phyloP scores from a whole-genome alignment of 2,797 vertebrate species.

The Coranthus polyacanthus region DNA sequence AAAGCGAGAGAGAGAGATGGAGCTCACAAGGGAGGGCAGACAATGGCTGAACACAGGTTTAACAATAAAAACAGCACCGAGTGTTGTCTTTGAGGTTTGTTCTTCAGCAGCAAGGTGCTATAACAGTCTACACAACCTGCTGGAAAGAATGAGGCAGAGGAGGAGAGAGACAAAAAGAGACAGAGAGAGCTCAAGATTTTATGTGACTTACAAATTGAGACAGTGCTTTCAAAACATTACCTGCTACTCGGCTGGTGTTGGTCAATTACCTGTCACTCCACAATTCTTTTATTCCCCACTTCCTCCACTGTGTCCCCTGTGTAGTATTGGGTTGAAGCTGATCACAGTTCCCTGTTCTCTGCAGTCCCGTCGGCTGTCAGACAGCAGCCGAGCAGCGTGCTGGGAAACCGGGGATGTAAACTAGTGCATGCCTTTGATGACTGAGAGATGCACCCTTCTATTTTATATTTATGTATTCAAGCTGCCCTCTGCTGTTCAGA shows the following conservation, averaged over 20 bases:
- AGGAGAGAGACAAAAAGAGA: conserved; percentile 15
- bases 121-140: conserved; percentile 63
- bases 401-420: conserved; percentile 65
- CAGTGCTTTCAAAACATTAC: conserved; percentile 65
- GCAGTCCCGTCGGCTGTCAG: conserved; percentile 67
- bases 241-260: conserved; percentile 62
- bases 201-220: conserved; percentile 65
- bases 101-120: conserved; percentile 58
- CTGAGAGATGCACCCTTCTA: conserved; percentile 63
- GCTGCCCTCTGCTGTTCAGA: conserved; percentile 97
- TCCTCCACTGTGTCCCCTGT: conserved; percentile 55
- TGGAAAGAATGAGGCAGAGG: conserved; percentile 39
- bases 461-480: conserved; percentile 94
- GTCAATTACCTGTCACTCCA: conserved; percentile 77
- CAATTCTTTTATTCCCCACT: conserved; percentile 59
- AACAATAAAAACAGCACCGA: conserved; percentile 75
- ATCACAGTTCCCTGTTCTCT: conserved; percentile 69
- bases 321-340: conserved; percentile 66
- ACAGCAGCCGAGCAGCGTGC: conserved; percentile 60
- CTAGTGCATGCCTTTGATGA: conserved; percentile 67
- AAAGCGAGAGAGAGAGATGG: conserved; percentile 31
- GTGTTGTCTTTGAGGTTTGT: conserved; percentile 74
- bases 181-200: conserved; percentile 51
- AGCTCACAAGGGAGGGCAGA: conserved; percentile 63
- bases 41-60: conserved; percentile 78